A percentile compares a stretch with the other conserved stretches of the same genome.
Conservation (phyloP, 1,140 invertebrate genomes). For the Diachasma alloeum region DNA sequence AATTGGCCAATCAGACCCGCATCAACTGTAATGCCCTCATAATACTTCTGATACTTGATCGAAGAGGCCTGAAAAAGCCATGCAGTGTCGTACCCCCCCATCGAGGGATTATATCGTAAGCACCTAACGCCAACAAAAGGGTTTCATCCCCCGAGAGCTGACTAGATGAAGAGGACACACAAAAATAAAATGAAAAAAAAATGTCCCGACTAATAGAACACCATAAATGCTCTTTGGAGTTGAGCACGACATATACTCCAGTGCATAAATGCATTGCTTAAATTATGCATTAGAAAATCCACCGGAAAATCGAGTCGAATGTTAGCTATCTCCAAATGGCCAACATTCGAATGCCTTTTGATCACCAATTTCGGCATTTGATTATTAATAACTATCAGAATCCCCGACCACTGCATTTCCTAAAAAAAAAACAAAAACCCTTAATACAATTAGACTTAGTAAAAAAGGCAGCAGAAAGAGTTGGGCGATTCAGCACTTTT, state of each 20-base stretch:
- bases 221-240: constrained; percentile 56
- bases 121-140: constrained; percentile 57
- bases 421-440: no score
- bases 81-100: constrained; percentile 33
- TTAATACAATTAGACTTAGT: no score
- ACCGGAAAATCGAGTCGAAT: constrained; percentile 20
- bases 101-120: constrained; percentile 53
- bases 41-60: background rate
- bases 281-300: constrained; percentile 46
- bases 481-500: no score
- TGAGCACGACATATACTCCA: background rate
- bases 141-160: constrained; percentile 53
- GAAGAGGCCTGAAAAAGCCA: background rate
- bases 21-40: background rate
- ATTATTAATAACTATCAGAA: background rate
- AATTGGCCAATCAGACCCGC: background rate
- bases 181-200: background rate
- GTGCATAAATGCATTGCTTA: constrained; percentile 35
- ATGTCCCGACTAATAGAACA: constrained; percentile 52
- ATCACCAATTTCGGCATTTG: constrained; percentile 23
- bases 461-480: no score
- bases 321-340: background rate
- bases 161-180: constrained; percentile 16
- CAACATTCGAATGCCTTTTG: constrained; percentile 6
- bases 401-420: background rate